Percentiles rank a stretch among this genome's conserved stretches.
Evolutionary conservation across 1,140 invertebrate species (phyloP).

Genomic region (Drosophila bocqueti): DNA sequence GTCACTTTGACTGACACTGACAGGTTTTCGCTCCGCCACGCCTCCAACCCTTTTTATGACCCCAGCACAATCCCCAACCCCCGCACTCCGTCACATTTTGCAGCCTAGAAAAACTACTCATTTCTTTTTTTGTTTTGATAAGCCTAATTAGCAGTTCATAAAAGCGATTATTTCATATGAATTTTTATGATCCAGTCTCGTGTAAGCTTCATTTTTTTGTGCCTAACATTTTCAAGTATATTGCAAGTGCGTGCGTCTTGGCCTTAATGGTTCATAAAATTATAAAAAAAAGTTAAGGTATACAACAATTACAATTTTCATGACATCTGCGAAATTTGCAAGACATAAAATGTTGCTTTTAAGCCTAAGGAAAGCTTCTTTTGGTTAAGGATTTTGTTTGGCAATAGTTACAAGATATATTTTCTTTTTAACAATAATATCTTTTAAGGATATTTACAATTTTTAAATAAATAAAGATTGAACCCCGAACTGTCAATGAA

Average conservation of each 20-base stretch:
- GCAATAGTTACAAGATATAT: no score
- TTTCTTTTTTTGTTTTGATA: conserved; percentile 25
- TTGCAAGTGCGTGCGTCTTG: conserved; percentile 32
- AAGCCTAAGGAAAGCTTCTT: no score
- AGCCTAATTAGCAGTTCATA: conserved; percentile 50
- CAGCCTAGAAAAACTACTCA: conserved; percentile 1
- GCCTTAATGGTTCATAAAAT: conserved; percentile 26
- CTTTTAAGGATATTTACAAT: no score
- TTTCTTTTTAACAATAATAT: no score
- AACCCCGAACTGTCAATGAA: no score
- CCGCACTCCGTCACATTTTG: conserved; percentile 6
- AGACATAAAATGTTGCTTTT: neutral
- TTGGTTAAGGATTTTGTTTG: no score
- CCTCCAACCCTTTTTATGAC: conserved; percentile 9
- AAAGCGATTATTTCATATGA: conserved; percentile 53
- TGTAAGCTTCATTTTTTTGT: conserved; percentile 26
- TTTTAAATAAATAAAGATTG: no score
- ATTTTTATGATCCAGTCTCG: conserved; percentile 43
- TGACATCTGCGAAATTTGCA: conserved; percentile 1
- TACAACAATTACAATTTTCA: conserved; percentile 4
- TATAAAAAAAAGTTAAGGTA: conserved; percentile 1
- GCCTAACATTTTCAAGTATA: neutral
- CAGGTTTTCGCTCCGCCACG: conserved; percentile 31
- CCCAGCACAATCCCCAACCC: no score
- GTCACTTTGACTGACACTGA: conserved; percentile 44